phyloP scores from a whole-genome alignment of 2,797 vertebrate species.

The Manis pentadactyla region DNA sequence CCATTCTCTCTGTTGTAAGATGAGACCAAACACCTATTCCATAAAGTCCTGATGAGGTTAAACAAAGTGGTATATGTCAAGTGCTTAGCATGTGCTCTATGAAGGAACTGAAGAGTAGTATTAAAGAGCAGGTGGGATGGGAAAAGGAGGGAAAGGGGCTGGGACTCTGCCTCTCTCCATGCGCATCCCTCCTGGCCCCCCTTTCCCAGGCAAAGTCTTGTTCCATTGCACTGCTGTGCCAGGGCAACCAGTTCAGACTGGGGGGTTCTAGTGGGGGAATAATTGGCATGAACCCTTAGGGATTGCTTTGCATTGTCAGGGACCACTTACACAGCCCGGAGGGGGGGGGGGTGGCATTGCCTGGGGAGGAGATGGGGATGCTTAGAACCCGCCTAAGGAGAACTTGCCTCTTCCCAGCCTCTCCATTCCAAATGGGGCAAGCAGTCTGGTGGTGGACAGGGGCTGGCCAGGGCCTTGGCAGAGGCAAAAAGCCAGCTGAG shows the following conservation, averaged over 20 bases:
- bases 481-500: not conserved
- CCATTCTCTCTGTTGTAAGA: constrained; percentile 11
- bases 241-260: constrained; percentile 70
- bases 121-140: not conserved
- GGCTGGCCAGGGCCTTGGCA: constrained; percentile 1
- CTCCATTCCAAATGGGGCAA: not conserved
- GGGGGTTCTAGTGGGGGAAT: constrained; percentile 70
- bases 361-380: not conserved
- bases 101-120: constrained; percentile 7
- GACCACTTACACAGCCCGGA: constrained; percentile 27
- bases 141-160: not conserved
- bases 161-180: not conserved
- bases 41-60: not conserved
- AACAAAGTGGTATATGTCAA: not conserved
- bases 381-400: not conserved
- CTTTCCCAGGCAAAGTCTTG: not conserved
- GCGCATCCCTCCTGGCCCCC: not conserved
- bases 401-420: not conserved
- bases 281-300: constrained; percentile 82
- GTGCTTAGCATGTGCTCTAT: not conserved
- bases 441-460: not conserved
- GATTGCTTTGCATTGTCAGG: constrained; percentile 71
- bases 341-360: not conserved
- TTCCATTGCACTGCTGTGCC: not conserved
- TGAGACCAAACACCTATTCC: not conserved